Conservation (phyloP, 1,140 invertebrate genomes). For the Vollenhovia emeryi region DNA sequence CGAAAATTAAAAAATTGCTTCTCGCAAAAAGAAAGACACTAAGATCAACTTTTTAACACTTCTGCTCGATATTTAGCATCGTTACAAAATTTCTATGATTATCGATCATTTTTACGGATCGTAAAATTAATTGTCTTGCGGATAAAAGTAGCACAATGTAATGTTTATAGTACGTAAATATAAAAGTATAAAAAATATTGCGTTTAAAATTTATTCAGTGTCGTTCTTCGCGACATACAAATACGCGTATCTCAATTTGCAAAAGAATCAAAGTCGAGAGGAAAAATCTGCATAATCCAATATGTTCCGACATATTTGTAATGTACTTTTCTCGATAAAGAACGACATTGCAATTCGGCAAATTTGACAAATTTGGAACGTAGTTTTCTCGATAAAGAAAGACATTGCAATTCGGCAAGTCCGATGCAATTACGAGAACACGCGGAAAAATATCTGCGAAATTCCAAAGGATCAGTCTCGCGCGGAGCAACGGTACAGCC, state of each 20-base stretch:
- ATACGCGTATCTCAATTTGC: background rate
- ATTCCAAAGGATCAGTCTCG: background rate
- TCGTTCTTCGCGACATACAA: background rate
- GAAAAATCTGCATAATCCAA: background rate
- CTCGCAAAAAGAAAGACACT: background rate
- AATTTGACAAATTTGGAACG: background rate
- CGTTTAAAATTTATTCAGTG: background rate
- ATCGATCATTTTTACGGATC: background rate
- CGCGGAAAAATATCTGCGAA: background rate
- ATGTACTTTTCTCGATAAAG: background rate
- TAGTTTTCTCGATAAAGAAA: background rate
- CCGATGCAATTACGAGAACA: background rate
- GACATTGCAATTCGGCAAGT: background rate
- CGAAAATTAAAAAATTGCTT: background rate
- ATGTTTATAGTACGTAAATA: background rate
- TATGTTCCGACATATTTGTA: background rate
- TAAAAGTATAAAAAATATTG: background rate
- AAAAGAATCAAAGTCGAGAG: background rate
- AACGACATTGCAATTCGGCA: background rate
- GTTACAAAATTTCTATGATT: background rate
- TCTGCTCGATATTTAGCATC: background rate
- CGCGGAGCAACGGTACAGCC: background rate
- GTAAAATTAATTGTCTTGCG: conserved; percentile 4
- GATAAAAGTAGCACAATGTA: background rate
- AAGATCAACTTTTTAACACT: background rate